Conservation (phyloP, 2,888 invertebrate species). For the Melitaea athalia region DNA sequence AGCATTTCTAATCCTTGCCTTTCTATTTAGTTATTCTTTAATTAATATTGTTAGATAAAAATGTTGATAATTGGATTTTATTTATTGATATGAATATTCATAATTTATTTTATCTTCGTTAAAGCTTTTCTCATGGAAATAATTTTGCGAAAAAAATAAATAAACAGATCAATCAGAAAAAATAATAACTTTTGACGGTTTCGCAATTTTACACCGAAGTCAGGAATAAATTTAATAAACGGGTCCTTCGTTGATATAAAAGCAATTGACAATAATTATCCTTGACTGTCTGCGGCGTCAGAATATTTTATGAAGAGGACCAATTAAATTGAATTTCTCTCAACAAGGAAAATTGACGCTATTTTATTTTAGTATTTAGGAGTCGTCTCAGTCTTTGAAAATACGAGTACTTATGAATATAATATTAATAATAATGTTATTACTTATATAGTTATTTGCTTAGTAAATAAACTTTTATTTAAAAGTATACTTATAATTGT, state of each 20-base stretch:
- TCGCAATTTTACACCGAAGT: slow-evolving; percentile 2
- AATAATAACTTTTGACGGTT: slow-evolving; percentile 3
- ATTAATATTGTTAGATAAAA: too few relatives aligned
- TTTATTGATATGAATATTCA: too few relatives aligned
- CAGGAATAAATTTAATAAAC: slow-evolving; percentile 12
- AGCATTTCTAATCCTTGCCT: too few relatives aligned
- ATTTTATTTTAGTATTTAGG: slow-evolving; percentile 9
- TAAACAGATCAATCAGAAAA: neutral
- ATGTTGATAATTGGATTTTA: too few relatives aligned
- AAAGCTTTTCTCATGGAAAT: neutral
- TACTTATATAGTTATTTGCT: too few relatives aligned
- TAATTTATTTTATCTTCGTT: neutral
- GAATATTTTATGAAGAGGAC: slow-evolving; percentile 26
- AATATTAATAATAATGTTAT: too few relatives aligned
- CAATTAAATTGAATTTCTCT: slow-evolving; percentile 25
- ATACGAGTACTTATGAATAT: neutral
- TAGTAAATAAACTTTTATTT: too few relatives aligned
- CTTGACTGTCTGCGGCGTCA: slow-evolving; percentile 20
- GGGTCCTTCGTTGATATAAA: slow-evolving; percentile 13
- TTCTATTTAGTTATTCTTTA: too few relatives aligned
- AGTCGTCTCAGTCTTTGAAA: neutral
- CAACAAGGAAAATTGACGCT: slow-evolving; percentile 2
- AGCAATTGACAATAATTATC: slow-evolving; percentile 28
- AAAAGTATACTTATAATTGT: too few relatives aligned
- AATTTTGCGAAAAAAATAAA: neutral